A percentile compares a stretch with the other conserved stretches of the same genome.
phyloP scores from a whole-genome alignment of 1,140 invertebrate species.

The Dreissena rostriformis region DNA sequence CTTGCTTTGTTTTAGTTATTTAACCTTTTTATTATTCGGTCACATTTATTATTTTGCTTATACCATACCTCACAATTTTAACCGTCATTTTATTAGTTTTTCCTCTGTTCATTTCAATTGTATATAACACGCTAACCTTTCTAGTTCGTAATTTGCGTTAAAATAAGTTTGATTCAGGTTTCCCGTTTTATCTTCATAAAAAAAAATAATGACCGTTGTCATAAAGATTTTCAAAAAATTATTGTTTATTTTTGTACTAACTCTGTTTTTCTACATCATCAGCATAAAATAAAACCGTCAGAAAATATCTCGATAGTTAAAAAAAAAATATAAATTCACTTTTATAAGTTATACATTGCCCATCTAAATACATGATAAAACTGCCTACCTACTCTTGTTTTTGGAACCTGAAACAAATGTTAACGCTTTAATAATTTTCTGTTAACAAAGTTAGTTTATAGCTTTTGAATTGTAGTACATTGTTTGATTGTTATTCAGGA shows the following conservation, averaged over 20 bases:
- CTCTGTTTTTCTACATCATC: no score
- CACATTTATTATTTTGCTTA: slow-evolving; percentile 2
- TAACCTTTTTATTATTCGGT: slow-evolving; percentile 13
- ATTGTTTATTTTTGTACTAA: no score
- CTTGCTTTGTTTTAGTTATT: slow-evolving; percentile 10
- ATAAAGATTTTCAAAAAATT: no score
- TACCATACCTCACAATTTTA: neutral
- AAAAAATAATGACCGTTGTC: no score
- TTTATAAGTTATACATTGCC: no score
- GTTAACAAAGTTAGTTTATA: neutral
- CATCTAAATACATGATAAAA: no score
- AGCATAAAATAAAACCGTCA: no score
- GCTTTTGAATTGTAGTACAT: neutral
- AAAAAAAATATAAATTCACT: no score
- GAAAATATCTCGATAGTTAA: no score
- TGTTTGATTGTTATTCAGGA: neutral
- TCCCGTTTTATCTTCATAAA: no score
- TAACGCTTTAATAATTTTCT: neutral
- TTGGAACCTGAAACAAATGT: neutral
- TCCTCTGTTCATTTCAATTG: slow-evolving; percentile 13
- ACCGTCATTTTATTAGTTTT: slow-evolving; percentile 12
- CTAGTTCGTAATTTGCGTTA: slow-evolving; percentile 5
- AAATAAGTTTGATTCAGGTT: no score
- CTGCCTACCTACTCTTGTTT: no score
- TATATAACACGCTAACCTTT: slow-evolving; percentile 4